Evolutionary conservation across 1,140 invertebrate species (phyloP).

Genomic region (Notospermus geniculatus): DNA sequence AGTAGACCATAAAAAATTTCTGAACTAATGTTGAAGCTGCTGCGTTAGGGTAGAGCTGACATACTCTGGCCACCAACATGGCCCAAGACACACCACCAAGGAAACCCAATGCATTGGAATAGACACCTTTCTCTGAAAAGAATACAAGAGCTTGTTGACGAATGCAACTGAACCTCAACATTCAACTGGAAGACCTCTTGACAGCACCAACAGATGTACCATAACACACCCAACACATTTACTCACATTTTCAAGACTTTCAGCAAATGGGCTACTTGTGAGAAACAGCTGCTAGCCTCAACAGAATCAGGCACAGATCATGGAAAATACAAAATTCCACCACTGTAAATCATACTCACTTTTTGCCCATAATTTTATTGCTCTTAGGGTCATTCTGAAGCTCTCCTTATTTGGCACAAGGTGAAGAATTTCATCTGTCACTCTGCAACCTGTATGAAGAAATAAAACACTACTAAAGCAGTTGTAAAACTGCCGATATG

Average conservation of each 20-base stretch:
- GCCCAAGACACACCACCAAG: conserved; percentile 99
- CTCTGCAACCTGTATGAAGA: conserved; percentile 71
- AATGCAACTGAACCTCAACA: too few relatives aligned
- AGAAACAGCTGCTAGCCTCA: too few relatives aligned
- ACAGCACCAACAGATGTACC: too few relatives aligned
- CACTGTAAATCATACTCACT: conserved; percentile 64
- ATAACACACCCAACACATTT: too few relatives aligned
- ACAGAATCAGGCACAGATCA: not conserved
- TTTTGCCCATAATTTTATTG: conserved; percentile 99
- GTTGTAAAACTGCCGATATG: too few relatives aligned
- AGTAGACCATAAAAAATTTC: conserved; percentile 97
- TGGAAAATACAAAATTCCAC: not conserved
- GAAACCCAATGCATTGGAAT: conserved; percentile 97
- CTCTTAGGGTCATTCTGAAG: conserved; percentile 87
- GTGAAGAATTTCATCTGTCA: conserved; percentile 96
- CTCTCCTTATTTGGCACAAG: conserved; percentile 93
- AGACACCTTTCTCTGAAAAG: conserved; percentile 78
- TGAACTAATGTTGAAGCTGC: conserved; percentile 89
- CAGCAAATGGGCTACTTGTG: too few relatives aligned
- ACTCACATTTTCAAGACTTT: too few relatives aligned
- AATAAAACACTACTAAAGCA: not conserved
- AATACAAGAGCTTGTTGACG: too few relatives aligned
- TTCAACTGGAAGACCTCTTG: too few relatives aligned
- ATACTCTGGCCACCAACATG: conserved; percentile 96
- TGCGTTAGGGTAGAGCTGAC: conserved; percentile 98